These are phyloP conservation scores for Apostichopus parvimensis DNA, from an alignment of 35 echinoderm and acorn worm species.

Conservation along the genomic window DNA sequence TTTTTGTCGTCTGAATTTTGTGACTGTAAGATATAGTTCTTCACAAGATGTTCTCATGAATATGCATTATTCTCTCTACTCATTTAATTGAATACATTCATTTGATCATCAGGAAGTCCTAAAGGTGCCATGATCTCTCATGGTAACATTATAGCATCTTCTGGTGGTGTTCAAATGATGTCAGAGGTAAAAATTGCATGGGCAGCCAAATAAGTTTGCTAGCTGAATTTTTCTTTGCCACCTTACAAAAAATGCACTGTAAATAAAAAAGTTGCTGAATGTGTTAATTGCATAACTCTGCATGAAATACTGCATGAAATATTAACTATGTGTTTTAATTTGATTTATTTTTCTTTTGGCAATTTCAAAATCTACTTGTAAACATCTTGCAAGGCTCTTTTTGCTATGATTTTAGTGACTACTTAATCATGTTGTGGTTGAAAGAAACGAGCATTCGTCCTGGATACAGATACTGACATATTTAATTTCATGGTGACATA, in stretches of 20 bases:
- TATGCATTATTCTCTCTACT: neutral
- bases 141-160: conserved; percentile 21
- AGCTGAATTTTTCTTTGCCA: neutral
- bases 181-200: conserved; percentile 43
- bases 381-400: too few relatives aligned
- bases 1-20: too few relatives aligned
- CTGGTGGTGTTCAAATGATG: conserved; percentile 27
- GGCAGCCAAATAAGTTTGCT: neutral
- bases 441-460: too few relatives aligned
- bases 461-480: too few relatives aligned
- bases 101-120: conserved; percentile 54
- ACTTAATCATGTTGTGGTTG: too few relatives aligned
- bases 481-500: too few relatives aligned
- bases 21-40: neutral
- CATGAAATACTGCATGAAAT: neutral
- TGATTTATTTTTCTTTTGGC: neutral
- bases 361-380: neutral
- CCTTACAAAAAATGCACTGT: neutral
- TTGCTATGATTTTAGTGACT: too few relatives aligned
- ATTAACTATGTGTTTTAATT: neutral
- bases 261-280: neutral
- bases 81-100: conserved; percentile 14
- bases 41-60: neutral
- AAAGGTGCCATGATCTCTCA: conserved; percentile 57
- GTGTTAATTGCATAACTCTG: neutral